Conservation (phyloP, 2,797 vertebrate genomes). For the Podarcis lilfordi region DNA sequence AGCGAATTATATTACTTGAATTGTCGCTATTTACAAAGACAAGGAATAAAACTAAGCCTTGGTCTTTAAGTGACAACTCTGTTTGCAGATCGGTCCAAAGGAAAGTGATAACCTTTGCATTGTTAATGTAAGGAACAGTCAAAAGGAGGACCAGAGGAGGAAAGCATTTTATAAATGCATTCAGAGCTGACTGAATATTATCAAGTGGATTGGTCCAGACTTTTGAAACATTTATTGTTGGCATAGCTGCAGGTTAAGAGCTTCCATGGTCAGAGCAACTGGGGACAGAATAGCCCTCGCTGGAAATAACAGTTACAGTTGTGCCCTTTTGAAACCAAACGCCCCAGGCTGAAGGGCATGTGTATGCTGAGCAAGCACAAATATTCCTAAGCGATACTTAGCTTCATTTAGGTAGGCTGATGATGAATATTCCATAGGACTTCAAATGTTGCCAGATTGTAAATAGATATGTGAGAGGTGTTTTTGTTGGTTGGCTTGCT, state of each 20-base stretch:
- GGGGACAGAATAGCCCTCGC: neutral
- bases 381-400: neutral
- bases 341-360: neutral
- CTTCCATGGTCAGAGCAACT: neutral
- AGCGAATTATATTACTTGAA: conserved; percentile 63
- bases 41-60: conserved; percentile 19
- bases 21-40: conserved; percentile 70
- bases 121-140: conserved; percentile 52
- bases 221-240: neutral
- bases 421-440: neutral
- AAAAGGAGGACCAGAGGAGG: conserved; percentile 6
- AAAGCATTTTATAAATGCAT: conserved; percentile 48
- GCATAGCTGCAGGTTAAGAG: neutral
- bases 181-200: conserved; percentile 37
- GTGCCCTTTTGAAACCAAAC: neutral
- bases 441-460: neutral
- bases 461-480: neutral
- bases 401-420: neutral
- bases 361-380: neutral
- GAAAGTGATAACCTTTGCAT: conserved; percentile 60
- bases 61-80: conserved; percentile 40
- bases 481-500: neutral
- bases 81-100: conserved; percentile 53
- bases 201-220: neutral
- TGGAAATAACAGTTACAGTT: neutral